Evolutionary conservation across 2,797 vertebrate species (phyloP), one percentile per base, ranked within the genome.

Genomic region (Amblyraja radiata): DNA sequence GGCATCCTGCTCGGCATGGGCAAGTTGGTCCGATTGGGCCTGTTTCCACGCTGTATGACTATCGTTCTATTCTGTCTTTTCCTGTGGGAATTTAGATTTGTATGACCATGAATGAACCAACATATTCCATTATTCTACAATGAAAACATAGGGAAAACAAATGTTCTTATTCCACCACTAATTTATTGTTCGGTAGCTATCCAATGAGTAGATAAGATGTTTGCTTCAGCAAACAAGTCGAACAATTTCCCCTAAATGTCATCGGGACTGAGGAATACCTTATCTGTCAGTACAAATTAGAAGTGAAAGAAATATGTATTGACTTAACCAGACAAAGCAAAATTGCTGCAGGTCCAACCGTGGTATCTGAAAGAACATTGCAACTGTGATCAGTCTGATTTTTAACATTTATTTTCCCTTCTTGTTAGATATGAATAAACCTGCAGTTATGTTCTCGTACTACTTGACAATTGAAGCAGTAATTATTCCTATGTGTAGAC

Each of bases 271-370:
- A 88, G 10, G 25, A 9, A 36, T 68, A 68, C 86, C 28, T 90
- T 6, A 68, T 16, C 28, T 68, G 86, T 63, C 86, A 90, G 28
- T 90, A 32, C 63, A 65, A 90, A 90, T 90, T 63, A 68, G 86
- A 68, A 21, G n/a, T 36, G 5, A 32, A 90, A 68, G 58, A 88
- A 68, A 32, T 88, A 32, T n/a, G 39, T 71, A 68, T 18, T 90
- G 86, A 90, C n/a, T 71, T 6, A 90, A 90, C n/a, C 14, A 90
- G 86, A 68, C 36, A 46, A 68, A 68, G 16, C 32, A 90, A 90
- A 68, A 71, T 71, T 36, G 63, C 83, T 63, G 8, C 54, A 86
- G 83, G 86, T 32, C 18, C 36, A 90, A 68, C 71, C 36, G 65
- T 10, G 11, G 10, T 73, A 90, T 90, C 61, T 73, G 18, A 90